Evolutionary conservation across 2,797 vertebrate species (phyloP).

Genomic region (Balearica regulorum): DNA sequence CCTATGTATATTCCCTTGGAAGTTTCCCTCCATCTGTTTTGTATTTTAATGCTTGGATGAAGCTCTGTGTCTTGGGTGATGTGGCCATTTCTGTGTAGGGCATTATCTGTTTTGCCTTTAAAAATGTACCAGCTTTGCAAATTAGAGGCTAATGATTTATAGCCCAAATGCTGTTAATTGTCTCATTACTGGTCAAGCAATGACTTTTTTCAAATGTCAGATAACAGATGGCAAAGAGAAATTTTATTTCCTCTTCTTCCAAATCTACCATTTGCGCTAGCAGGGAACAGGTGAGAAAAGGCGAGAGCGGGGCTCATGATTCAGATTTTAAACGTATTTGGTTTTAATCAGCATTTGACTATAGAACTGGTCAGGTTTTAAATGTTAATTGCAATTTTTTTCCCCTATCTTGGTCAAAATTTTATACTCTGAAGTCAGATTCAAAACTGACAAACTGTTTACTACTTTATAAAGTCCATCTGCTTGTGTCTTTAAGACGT

Average conservation of each 20-base stretch:
- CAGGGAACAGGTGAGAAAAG: background rate
- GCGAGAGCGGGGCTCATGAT: background rate
- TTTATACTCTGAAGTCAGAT: background rate
- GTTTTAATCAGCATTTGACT: background rate
- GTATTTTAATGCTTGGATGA: background rate
- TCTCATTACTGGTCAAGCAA: background rate
- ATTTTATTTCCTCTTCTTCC: background rate
- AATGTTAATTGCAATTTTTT: background rate
- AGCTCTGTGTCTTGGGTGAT: background rate
- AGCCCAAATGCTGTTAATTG: background rate
- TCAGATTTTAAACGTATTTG: background rate
- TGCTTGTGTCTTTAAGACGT: background rate
- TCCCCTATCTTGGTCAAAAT: background rate
- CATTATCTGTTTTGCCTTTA: background rate
- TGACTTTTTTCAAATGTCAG: slow-evolving; percentile 15
- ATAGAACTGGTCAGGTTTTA: background rate
- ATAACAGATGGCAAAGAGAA: slow-evolving; percentile 4
- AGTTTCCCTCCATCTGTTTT: slow-evolving; percentile 17
- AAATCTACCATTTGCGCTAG: background rate
- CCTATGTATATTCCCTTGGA: background rate
- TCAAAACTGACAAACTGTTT: background rate
- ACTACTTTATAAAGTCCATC: background rate
- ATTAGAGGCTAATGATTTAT: background rate
- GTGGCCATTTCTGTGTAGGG: background rate
- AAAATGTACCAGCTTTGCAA: background rate